Evolutionary conservation across 2,113 vertebrate genomes (phyloP), one percentile per base, ranked within the genome.

Genomic region (Corythornis madagascariensis): DNA sequence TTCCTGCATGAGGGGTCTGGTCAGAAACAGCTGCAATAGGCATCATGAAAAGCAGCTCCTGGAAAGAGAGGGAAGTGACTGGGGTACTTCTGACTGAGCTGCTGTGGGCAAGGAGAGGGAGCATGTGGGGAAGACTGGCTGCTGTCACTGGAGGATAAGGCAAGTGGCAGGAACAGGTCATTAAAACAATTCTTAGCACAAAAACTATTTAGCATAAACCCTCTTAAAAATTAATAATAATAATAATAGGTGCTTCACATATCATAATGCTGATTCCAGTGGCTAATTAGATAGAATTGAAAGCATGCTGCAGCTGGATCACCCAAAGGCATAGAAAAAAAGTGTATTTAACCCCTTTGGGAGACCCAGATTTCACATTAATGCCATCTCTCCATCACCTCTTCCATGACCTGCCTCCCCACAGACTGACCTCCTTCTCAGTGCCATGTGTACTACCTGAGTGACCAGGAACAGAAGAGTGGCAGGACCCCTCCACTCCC

Each of bases 61-160:
- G 43, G 43, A 63, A 78, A 60, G 24, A 25, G 15, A 66, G 9
- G 7, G 29, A 26, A 77, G 72, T 4, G 2, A 21, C 42, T 63
- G 47, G 64, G 43, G 1, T 57, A 31, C 33, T 88, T 9, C 45
- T 59, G 25, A 26, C 81, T 19, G 33, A 63, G 38, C 14, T 40
- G 56, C n/a, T 2, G 2, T 2, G 1, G 25, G 7, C 33, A 78
- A 63, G 7, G 52, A 77, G 31, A 63, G 2, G 22, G 16, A 82
- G 7, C 7, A 3, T 0, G 0, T 25, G 18, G 55, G 35, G 40
- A 73, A 67, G 11, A 15, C 38, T 38, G 38, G 38, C 38, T 38
- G 38, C 38, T 38, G 4, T 21, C 6, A 3, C 1, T 0, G 2
- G 63, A 9, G 26, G 17, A 48, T 38, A 48, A 63, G 20, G 31